Percentiles rank a stretch among this genome's conserved stretches.
Evolutionary conservation across 2,113 vertebrate species (phyloP).

Genomic region (Conger conger): DNA sequence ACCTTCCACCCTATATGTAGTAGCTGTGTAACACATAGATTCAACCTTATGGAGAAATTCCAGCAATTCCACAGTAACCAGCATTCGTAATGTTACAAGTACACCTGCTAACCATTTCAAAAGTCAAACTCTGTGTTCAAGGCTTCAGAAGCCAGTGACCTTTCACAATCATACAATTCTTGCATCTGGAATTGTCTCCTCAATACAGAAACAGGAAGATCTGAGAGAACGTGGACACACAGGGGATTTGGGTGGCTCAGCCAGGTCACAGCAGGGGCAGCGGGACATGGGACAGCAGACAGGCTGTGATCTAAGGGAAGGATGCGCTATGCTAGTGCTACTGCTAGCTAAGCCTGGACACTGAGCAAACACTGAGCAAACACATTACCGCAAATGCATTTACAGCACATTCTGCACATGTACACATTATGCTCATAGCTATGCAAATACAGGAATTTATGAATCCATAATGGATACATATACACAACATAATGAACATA

Average conservation of each 20-base stretch:
- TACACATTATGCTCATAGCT: background rate
- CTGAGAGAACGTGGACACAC: background rate
- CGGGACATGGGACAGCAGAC: background rate
- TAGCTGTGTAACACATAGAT: background rate
- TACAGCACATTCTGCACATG: background rate
- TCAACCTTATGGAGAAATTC: background rate
- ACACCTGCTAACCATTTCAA: background rate
- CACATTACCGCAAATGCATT: background rate
- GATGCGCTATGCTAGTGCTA: background rate
- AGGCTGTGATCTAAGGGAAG: background rate
- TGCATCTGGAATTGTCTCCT: background rate
- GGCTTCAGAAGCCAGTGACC: no score
- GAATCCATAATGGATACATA: background rate
- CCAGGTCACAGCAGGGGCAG: background rate
- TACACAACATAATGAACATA: background rate
- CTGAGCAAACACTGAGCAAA: background rate
- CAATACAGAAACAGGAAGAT: background rate
- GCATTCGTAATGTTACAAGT: background rate
- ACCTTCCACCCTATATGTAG: no score
- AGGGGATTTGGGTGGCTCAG: background rate
- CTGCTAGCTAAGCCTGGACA: background rate
- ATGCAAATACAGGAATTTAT: background rate
- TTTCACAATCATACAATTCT: background rate
- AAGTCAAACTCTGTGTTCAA: no score
- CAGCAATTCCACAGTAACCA: background rate